A percentile compares a stretch with the other conserved stretches of the same genome.
phyloP scores from a whole-genome alignment of 2,113 vertebrate genomes.

The Aspidoscelis tigris region DNA sequence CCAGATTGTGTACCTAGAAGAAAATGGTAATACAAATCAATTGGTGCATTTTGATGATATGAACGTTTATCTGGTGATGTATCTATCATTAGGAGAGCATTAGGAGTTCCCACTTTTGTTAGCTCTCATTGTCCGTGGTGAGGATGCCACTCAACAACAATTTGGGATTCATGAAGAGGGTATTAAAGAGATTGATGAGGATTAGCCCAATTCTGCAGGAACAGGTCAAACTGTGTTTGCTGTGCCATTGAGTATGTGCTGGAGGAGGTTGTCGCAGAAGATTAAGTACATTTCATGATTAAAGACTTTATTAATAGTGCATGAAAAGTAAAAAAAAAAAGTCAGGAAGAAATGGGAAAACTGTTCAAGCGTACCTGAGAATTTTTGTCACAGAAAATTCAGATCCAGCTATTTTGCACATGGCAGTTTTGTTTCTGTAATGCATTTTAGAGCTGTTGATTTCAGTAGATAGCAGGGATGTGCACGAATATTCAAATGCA shows the following conservation, averaged over 20 bases:
- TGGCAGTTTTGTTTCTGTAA: background rate
- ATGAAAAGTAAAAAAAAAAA: background rate
- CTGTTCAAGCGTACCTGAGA: background rate
- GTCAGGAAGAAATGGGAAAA: slow-evolving; percentile 8
- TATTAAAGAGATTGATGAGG: slow-evolving; percentile 19
- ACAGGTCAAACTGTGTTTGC: slow-evolving; percentile 11
- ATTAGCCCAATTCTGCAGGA: slow-evolving; percentile 18
- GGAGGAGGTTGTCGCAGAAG: slow-evolving; percentile 8
- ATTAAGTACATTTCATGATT: slow-evolving; percentile 24
- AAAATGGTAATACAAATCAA: too few relatives aligned
- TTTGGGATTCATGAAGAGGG: slow-evolving; percentile 12
- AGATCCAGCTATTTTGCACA: background rate
- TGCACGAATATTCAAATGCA: too few relatives aligned
- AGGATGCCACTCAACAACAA: background rate
- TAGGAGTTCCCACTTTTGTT: background rate
- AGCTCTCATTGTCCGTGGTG: background rate
- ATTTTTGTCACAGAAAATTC: background rate
- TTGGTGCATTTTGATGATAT: background rate
- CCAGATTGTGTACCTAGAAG: too few relatives aligned
- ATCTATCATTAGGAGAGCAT: background rate
- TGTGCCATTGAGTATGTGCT: background rate
- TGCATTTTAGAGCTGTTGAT: background rate
- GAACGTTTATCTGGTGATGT: background rate
- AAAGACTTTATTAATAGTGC: slow-evolving; percentile 13
- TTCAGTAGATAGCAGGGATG: background rate